Evolutionary conservation across 2,113 vertebrate genomes (phyloP), one percentile per base, ranked within the genome.

Genomic region (Seriola rivoliana): DNA sequence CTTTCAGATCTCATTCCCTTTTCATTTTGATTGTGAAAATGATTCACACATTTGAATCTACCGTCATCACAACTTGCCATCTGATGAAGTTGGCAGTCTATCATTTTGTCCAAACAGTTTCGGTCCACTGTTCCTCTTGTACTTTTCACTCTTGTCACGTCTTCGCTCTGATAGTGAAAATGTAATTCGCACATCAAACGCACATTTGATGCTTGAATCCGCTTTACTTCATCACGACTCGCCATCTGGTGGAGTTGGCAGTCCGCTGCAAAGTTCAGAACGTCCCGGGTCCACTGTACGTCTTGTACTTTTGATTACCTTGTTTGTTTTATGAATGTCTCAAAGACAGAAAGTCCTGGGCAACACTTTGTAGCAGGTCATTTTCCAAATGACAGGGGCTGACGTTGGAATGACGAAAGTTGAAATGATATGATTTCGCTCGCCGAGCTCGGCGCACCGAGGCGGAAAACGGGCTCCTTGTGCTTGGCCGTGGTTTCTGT

Each of bases 341-440:
- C 73, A 40, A 17, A 52, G 19, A 74, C 57, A 23, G 16, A 14
- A 23, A 38, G 68, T 4, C 75, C 71, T 80, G 79, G 77, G 86
- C 81, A 85, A 72, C 78, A 54, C 78, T 80, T 69, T 9, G 70
- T 63, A 17, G 69, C 72, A 12, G 80, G 21, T 86, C 81, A 93
- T 93, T 91, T 91, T 91, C 87, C 90, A 82, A 74, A 88, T 92
- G 91, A 90, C 89, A 80, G n/a, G 16, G 60, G 52, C 70, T 91
- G 88, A 94, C 89, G 85, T 89, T 58, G 85, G 82, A 88, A 89
- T 90, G 89, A 91, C 84, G 80, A 82, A 86, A 71, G 90, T 78
- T 90, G 87, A 89, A 89, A 89, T 91, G 89, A 92, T 94, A 90
- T 93, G 88, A 94, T 93, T 93, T 80, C 70, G 59, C 85, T 74